Evolutionary conservation across 2,797 vertebrate genomes (phyloP), one percentile per base, ranked within the genome.

Genomic region (Neosalanx taihuensis): DNA sequence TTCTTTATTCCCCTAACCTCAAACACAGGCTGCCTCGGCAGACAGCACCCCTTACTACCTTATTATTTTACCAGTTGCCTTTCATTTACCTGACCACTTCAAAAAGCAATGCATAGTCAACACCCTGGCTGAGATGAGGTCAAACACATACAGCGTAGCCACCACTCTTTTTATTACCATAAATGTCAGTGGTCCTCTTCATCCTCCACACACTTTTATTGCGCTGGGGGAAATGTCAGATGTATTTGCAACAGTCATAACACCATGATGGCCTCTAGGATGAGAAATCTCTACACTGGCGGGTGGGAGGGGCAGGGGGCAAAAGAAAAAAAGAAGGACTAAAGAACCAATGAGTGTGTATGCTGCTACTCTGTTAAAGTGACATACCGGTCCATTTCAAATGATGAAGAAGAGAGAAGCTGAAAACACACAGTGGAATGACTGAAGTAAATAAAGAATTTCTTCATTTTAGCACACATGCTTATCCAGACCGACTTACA

Each of bases 131-230:
- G 81, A 82, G 90, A 92, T 86, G 88, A 85, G 90, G 90, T 92
- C 91, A 91, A 91, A 85, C 83, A 83, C 83, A 78, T 81, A 85
- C 83, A 77, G 80, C 72, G 76, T 64, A 78, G 81, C 67, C 78
- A 65, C 78, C 68, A 62, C 85, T 85, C 78, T 89, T 89, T 92
- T 88, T 88, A 92, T 92, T 92, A 92, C 87, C 90, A 93, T 92
- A 92, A 93, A 93, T 93, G 92, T 93, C 91, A 93, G 82, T 84
- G 83, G 83, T 80, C 82, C 84, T 84, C 86, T 91, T 92, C 89
- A 90, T 93, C 88, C 83, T 86, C 76, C 74, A 46, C 70, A 72
- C 80, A 78, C 82, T 88, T 90, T 87, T 88, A 90, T 89, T 88
- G 85, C 85, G 73, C 79, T 63, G 73, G 73, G 76, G 83, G 84